phyloP scores from a whole-genome alignment of 2,113 vertebrate genomes.

The Laticauda laticaudata region DNA sequence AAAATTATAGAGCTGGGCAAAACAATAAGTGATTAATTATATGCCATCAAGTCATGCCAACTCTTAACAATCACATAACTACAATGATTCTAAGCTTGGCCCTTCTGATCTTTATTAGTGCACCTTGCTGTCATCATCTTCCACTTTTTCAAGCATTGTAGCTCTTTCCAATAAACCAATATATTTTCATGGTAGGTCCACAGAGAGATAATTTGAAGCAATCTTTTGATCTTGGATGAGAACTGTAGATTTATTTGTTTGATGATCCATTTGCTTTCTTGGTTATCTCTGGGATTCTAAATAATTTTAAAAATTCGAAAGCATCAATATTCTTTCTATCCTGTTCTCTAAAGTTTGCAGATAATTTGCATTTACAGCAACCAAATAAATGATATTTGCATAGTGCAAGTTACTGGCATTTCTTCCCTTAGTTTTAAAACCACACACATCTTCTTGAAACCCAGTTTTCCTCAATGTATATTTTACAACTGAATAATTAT shows the following conservation, averaged over 20 bases:
- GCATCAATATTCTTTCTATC: background rate
- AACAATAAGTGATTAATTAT: background rate
- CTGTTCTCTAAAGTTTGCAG: background rate
- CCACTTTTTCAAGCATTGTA: background rate
- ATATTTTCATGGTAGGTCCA: background rate
- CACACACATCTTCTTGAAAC: background rate
- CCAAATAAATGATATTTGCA: background rate
- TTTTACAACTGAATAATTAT: background rate
- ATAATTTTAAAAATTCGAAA: background rate
- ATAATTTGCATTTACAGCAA: background rate
- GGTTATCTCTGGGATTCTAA: background rate
- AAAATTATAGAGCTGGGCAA: background rate
- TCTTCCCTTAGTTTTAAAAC: background rate
- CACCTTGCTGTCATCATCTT: background rate
- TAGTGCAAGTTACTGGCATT: background rate
- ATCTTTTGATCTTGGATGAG: background rate
- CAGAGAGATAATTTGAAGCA: background rate
- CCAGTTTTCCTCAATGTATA: background rate
- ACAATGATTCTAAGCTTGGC: background rate
- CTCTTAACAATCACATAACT: background rate
- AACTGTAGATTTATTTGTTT: background rate
- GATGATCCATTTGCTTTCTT: background rate
- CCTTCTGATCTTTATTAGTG: background rate
- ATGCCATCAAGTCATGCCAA: background rate
- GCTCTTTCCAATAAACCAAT: background rate